phyloP scores from a whole-genome alignment of 1,140 invertebrate species.

The Leptoteleia sp. region DNA sequence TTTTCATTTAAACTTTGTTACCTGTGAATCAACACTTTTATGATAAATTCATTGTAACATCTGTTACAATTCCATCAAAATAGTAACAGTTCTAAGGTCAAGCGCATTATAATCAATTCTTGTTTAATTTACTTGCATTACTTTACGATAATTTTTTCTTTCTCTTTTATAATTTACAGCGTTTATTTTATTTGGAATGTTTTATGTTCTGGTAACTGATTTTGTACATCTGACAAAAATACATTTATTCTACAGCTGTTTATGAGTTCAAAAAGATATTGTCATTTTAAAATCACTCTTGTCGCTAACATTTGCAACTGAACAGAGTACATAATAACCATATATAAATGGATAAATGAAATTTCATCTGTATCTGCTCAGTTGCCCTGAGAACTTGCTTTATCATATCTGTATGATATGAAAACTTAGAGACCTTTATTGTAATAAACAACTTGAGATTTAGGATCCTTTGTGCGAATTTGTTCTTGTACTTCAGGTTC shows the following conservation, averaged over 20 bases:
- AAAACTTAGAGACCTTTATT: conserved; percentile 83
- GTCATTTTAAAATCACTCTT: conserved; percentile 15
- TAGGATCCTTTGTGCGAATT: conserved; percentile 78
- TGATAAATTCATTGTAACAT: too few species aligned
- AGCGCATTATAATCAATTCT: conserved; percentile 11
- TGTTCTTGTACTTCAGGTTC: conserved; percentile 82
- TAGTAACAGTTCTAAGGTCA: conserved; percentile 22
- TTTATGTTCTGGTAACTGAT: conserved; percentile 7
- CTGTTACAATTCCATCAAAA: too few species aligned
- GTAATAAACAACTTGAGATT: conserved; percentile 82
- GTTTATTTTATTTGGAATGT: conserved; percentile 21
- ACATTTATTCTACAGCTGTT: conserved; percentile 11
- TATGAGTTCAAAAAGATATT: conserved; percentile 24
- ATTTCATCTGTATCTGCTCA: neutral
- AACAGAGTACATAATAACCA: too few species aligned
- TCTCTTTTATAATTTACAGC: conserved; percentile 14
- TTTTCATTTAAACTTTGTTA: too few species aligned
- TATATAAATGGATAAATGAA: too few species aligned
- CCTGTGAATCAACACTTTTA: too few species aligned
- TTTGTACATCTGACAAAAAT: conserved; percentile 42
- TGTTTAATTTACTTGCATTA: neutral
- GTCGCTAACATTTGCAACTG: conserved; percentile 1
- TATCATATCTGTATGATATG: neutral
- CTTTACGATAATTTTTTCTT: conserved; percentile 3
- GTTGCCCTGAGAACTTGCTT: conserved; percentile 37